Percentiles rank a stretch among this genome's conserved stretches.
phyloP scores from a whole-genome alignment of 2,888 invertebrate species.

The Rhamnusium bicolor region DNA sequence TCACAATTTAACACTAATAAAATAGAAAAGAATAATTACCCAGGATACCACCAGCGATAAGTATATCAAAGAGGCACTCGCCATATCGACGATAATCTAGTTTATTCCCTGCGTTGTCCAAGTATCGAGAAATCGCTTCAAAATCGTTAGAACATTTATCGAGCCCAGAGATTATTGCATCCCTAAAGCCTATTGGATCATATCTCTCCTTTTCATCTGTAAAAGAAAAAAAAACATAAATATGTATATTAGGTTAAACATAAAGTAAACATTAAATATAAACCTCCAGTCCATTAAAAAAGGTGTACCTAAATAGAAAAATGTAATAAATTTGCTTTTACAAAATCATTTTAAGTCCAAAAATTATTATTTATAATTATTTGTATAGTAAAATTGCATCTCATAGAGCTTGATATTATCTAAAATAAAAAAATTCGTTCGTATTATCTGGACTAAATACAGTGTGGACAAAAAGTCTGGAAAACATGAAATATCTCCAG shows the following conservation, averaged over 20 bases:
- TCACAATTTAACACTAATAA: background rate
- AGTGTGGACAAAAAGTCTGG: too few species aligned
- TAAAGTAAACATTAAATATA: too few species aligned
- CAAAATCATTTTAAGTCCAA: too few species aligned
- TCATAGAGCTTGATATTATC: too few species aligned
- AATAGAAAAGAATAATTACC: slow-evolving; percentile 72
- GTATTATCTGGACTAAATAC: too few species aligned
- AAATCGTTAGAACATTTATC: slow-evolving; percentile 96
- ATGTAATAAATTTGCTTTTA: too few species aligned
- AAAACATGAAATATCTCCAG: too few species aligned
- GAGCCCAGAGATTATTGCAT: slow-evolving; percentile 95
- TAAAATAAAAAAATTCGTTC: too few species aligned
- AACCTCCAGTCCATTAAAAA: too few species aligned
- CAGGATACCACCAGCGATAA: slow-evolving; percentile 96
- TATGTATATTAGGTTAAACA: background rate
- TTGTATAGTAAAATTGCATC: too few species aligned
- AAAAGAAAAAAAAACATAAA: slow-evolving; percentile 51
- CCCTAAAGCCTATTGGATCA: slow-evolving; percentile 98
- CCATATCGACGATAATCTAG: slow-evolving; percentile 98
- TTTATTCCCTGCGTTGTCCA: slow-evolving; percentile 96
- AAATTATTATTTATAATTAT: too few species aligned
- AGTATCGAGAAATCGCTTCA: slow-evolving; percentile 95
- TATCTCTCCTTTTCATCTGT: slow-evolving; percentile 99
- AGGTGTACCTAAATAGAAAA: too few species aligned
- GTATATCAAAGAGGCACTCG: slow-evolving; percentile 97